phyloP scores from a whole-genome alignment of 1,140 invertebrate genomes.

The Bombus waltoni region DNA sequence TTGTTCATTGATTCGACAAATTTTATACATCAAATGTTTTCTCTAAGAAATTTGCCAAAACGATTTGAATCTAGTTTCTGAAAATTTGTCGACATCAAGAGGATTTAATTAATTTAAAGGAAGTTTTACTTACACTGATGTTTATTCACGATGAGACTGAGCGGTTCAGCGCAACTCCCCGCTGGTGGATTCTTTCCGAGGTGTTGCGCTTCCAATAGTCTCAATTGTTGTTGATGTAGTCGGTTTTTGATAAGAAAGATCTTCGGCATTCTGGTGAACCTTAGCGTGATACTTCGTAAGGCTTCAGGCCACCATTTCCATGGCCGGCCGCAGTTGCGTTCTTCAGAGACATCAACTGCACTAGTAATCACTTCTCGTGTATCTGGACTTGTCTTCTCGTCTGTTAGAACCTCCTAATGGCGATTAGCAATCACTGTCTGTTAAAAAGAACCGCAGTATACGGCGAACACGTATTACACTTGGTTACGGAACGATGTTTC shows the following conservation, averaged over 20 bases:
- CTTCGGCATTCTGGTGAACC: constrained; percentile 89
- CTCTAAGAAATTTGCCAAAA: no score
- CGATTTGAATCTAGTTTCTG: not conserved
- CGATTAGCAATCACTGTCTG: not conserved
- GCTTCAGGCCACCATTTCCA: constrained; percentile 52
- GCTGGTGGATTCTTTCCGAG: constrained; percentile 77
- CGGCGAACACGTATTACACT: not conserved
- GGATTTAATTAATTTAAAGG: not conserved
- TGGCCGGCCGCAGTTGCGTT: constrained; percentile 2
- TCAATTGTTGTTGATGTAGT: constrained; percentile 93
- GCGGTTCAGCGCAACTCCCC: constrained; percentile 75
- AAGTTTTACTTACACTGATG: constrained; percentile 78
- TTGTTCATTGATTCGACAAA: no score
- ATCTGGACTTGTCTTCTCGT: not conserved
- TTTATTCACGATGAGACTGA: constrained; percentile 82
- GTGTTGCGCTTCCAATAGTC: constrained; percentile 90
- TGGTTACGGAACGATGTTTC: not conserved
- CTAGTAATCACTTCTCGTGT: constrained; percentile 4
- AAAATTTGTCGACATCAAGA: not conserved
- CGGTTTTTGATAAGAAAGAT: constrained; percentile 94
- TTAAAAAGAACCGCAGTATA: not conserved
- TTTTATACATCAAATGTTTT: no score
- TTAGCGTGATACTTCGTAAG: constrained; percentile 42
- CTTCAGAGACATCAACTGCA: constrained; percentile 35
- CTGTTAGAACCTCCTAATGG: no score